These are phyloP conservation scores for Gulo gulo DNA, from an alignment of 2,113 vertebrate genomes.

Conservation along the genomic window DNA sequence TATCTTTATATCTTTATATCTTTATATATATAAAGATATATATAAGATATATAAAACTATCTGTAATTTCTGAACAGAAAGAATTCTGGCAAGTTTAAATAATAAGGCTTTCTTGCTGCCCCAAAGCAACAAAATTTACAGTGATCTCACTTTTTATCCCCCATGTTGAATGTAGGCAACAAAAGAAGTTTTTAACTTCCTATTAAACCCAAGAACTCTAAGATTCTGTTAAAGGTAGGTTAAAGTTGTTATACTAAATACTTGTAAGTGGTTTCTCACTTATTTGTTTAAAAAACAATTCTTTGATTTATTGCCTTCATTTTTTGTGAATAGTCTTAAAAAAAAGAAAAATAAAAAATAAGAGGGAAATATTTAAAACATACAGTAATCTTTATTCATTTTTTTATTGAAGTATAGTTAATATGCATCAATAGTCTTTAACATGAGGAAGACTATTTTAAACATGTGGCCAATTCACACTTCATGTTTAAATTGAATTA, in stretches of 20 bases:
- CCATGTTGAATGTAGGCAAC: neutral
- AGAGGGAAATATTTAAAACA: neutral
- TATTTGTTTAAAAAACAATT: constrained; percentile 15
- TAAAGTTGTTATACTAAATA: neutral
- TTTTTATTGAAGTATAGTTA: neutral
- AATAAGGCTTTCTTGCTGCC: neutral
- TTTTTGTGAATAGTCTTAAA: neutral
- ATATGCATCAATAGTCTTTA: neutral
- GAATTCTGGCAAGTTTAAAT: constrained; percentile 34
- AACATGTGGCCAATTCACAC: neutral
- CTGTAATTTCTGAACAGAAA: constrained; percentile 45
- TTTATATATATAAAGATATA: too few relatives aligned
- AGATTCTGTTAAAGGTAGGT: neutral
- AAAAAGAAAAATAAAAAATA: neutral
- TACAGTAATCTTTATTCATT: neutral
- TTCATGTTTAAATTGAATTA: neutral
- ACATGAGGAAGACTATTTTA: neutral
- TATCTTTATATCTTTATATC: too few relatives aligned
- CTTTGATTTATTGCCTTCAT: neutral
- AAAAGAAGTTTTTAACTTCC: constrained; percentile 3
- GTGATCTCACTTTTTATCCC: constrained; percentile 15
- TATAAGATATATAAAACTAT: constrained; percentile 33
- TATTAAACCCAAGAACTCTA: constrained; percentile 10
- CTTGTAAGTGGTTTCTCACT: neutral
- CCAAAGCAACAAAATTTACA: constrained; percentile 10